These are phyloP conservation scores for Pseudonaja textilis DNA, from an alignment of 2,113 vertebrate species.

Conservation along the genomic window DNA sequence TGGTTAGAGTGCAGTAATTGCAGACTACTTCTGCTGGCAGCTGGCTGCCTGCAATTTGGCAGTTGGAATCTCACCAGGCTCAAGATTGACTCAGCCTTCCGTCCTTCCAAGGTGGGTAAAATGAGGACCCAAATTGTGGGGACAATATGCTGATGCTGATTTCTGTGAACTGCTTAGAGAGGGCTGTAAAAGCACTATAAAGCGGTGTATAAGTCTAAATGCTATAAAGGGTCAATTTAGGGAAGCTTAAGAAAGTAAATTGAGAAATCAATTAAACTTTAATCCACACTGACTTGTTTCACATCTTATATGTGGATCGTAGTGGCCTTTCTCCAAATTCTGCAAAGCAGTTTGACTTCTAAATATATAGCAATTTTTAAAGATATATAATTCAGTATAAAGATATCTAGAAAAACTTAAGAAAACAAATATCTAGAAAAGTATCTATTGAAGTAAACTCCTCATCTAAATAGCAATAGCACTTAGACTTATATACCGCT, in stretches of 20 bases:
- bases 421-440: background rate
- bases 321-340: background rate
- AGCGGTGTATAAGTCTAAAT: too few relatives aligned
- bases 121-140: too few relatives aligned
- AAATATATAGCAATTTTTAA: background rate
- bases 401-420: background rate
- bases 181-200: too few relatives aligned
- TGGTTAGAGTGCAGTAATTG: too few relatives aligned
- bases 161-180: too few relatives aligned
- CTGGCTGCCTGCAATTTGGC: too few relatives aligned
- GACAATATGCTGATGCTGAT: too few relatives aligned
- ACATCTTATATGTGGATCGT: background rate
- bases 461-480: background rate
- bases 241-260: background rate
- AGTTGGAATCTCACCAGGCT: too few relatives aligned
- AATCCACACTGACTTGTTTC: background rate
- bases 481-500: too few relatives aligned
- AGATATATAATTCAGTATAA: background rate
- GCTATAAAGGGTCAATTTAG: background rate
- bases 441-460: background rate
- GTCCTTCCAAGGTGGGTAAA: too few relatives aligned
- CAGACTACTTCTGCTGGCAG: too few relatives aligned
- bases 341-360: background rate
- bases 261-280: background rate
- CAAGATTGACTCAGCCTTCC: too few relatives aligned